These are phyloP conservation scores for Auanema sp. DNA, from an alignment of 2,888 invertebrate species.

Conservation along the genomic window DNA sequence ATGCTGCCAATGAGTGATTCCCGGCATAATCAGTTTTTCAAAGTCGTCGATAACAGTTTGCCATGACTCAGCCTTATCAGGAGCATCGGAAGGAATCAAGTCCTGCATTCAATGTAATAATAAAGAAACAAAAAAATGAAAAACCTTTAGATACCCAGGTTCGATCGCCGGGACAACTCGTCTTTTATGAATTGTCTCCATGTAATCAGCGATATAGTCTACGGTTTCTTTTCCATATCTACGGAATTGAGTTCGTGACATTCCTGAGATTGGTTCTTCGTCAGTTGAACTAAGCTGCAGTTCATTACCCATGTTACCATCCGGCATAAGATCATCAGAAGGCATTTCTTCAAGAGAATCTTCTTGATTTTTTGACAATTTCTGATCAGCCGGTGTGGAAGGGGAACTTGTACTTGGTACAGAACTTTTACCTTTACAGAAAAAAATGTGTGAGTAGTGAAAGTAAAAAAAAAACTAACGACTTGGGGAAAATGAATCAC, in stretches of 20 bases:
- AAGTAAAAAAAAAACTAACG: constrained; percentile 35
- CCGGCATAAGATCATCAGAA: too few species aligned
- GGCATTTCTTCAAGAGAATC: too few species aligned
- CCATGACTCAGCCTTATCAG: constrained; percentile 82
- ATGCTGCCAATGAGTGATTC: constrained; percentile 98
- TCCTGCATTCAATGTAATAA: constrained; percentile 37
- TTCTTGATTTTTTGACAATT: neutral
- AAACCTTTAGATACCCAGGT: constrained; percentile 79
- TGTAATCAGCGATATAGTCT: constrained; percentile 87
- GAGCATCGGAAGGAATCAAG: constrained; percentile 81
- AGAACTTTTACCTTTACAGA: constrained; percentile 2
- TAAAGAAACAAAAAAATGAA: neutral
- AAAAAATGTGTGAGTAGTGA: neutral
- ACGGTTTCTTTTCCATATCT: constrained; percentile 78
- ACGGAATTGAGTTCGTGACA: constrained; percentile 59
- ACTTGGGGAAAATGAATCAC: constrained; percentile 51
- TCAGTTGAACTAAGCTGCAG: neutral
- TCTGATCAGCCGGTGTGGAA: neutral
- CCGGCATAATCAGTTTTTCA: constrained; percentile 85
- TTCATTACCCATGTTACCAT: too few species aligned
- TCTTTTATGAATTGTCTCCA: constrained; percentile 80
- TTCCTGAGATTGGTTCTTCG: constrained; percentile 29
- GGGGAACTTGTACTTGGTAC: constrained; percentile 2
- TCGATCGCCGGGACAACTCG: constrained; percentile 82
- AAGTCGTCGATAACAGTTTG: constrained; percentile 84